phyloP scores from a whole-genome alignment of 2,888 invertebrate genomes.

The Watsonalla cultraria region DNA sequence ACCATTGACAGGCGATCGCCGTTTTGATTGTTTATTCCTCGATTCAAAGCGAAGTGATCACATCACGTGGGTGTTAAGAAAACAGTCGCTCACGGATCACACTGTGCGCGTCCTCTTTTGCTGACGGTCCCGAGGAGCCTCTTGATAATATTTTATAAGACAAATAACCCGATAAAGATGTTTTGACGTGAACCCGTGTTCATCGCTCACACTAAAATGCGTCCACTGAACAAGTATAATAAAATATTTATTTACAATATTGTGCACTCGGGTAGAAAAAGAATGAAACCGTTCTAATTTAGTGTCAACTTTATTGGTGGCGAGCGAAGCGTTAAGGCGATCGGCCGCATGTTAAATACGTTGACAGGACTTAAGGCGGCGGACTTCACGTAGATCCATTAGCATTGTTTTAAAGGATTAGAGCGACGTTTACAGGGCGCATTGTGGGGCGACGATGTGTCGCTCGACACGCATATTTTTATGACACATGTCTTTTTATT shows the following conservation, averaged over 20 bases:
- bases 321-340: constrained; percentile 71
- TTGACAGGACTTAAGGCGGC: constrained; percentile 68
- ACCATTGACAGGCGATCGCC: constrained; percentile 71
- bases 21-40: constrained; percentile 74
- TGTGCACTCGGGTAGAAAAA: constrained; percentile 60
- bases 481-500: constrained; percentile 67
- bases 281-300: constrained; percentile 67
- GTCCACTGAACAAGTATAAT: constrained; percentile 73
- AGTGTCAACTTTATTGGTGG: constrained; percentile 75
- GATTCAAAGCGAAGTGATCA: constrained; percentile 67
- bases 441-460: constrained; percentile 48
- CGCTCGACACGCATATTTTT: constrained; percentile 67
- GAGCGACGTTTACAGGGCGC: constrained; percentile 58
- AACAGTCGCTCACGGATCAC: constrained; percentile 71
- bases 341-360: constrained; percentile 60
- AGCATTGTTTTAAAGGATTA: constrained; percentile 78
- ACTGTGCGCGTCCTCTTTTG: constrained; percentile 73
- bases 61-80: constrained; percentile 72
- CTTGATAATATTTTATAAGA: constrained; percentile 79
- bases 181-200: constrained; percentile 78
- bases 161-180: constrained; percentile 79
- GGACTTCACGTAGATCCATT: constrained; percentile 71
- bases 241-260: constrained; percentile 74
- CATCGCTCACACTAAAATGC: constrained; percentile 78
- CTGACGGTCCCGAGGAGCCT: constrained; percentile 75